Evolutionary conservation across 2,797 vertebrate genomes (phyloP).

Genomic region (Dromococcyx pavoninus): DNA sequence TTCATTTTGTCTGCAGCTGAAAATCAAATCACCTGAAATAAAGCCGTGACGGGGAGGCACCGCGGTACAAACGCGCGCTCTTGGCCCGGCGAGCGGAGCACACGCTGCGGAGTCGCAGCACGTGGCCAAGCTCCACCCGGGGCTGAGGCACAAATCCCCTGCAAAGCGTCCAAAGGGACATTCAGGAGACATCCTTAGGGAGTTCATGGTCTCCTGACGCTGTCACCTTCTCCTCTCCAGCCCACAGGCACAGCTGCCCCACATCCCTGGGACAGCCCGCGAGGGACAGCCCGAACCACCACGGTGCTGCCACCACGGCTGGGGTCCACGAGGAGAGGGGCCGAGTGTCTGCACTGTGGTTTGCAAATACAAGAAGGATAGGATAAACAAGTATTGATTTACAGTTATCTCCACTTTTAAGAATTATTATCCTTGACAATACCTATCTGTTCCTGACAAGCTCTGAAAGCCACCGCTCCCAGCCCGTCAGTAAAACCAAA

Average conservation of each 20-base stretch:
- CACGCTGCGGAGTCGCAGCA: neutral
- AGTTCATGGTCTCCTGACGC: rapidly evolving
- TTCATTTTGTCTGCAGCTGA: constrained; percentile 54
- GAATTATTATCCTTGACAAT: constrained; percentile 67
- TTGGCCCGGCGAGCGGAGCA: neutral
- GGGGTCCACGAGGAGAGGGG: neutral
- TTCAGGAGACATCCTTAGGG: neutral
- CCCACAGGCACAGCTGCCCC: neutral
- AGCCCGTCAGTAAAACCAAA: constrained; percentile 79
- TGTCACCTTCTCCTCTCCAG: too few species aligned
- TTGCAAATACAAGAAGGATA: neutral
- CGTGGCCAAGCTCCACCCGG: neutral
- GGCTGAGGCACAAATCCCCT: neutral
- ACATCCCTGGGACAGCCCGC: rapidly evolving
- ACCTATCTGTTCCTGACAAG: constrained; percentile 70
- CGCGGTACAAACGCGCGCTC: neutral
- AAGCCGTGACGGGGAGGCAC: neutral
- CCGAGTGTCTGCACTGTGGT: neutral
- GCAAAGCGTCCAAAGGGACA: neutral
- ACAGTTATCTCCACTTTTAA: constrained; percentile 69
- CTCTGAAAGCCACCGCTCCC: constrained; percentile 68
- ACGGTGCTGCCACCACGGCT: neutral
- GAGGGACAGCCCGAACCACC: rapidly evolving
- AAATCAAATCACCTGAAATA: constrained; percentile 56
- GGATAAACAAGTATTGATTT: constrained; percentile 51